These are phyloP conservation scores for Drosophila leontia DNA, from an alignment of 1,140 invertebrate species.

Conservation along the genomic window DNA sequence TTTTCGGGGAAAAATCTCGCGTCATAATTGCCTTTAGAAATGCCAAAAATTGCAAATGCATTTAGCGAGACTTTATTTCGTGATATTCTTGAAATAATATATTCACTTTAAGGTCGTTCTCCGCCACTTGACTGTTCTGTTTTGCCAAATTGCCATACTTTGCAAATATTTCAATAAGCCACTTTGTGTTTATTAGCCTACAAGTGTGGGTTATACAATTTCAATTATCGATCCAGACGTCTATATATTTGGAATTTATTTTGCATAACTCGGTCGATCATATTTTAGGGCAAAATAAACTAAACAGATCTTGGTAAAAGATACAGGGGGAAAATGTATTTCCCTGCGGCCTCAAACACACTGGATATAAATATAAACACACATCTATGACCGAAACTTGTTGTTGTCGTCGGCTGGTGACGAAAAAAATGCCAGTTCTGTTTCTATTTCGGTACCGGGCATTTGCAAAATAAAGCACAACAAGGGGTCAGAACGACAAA, in stretches of 20 bases:
- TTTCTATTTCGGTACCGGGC: constrained; percentile 47
- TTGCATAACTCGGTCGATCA: constrained; percentile 13
- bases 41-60: constrained; percentile 57
- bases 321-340: constrained; percentile 23
- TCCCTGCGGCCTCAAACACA: constrained; percentile 33
- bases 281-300: constrained; percentile 40
- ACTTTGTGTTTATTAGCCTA: constrained; percentile 26
- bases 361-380: constrained; percentile 66
- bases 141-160: constrained; percentile 39
- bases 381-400: constrained; percentile 50
- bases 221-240: constrained; percentile 44
- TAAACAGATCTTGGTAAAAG: constrained; percentile 22
- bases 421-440: constrained; percentile 60
- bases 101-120: neutral
- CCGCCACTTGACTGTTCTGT: constrained; percentile 18
- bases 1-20: constrained; percentile 47
- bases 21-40: constrained; percentile 53
- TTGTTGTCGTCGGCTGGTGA: constrained; percentile 43
- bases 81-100: constrained; percentile 28
- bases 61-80: constrained; percentile 34
- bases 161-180: constrained; percentile 19
- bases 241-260: constrained; percentile 8
- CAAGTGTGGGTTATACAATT: constrained; percentile 26
- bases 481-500: constrained; percentile 36
- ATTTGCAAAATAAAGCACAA: constrained; percentile 59